Conservation (phyloP, 2,113 vertebrate genomes). For the Gallinago jamesoni region DNA sequence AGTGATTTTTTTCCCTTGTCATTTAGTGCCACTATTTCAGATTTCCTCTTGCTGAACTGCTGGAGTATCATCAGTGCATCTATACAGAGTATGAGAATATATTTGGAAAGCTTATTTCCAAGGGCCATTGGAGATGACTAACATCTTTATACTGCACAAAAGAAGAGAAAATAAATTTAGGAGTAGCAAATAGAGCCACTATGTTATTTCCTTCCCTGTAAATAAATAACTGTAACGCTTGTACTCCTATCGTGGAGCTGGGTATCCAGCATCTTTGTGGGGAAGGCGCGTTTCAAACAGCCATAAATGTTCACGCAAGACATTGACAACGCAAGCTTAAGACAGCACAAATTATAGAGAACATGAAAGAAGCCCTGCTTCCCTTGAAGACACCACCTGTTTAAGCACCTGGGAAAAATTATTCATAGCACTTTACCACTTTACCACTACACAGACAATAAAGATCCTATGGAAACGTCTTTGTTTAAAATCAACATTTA, state of each 20-base stretch:
- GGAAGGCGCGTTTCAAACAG: slow-evolving; percentile 38
- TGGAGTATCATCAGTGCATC: slow-evolving; percentile 67
- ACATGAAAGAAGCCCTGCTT: slow-evolving; percentile 53
- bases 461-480: slow-evolving; percentile 36
- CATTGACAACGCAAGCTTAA: slow-evolving; percentile 65
- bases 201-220: slow-evolving; percentile 68
- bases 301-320: slow-evolving; percentile 35
- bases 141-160: slow-evolving; percentile 70
- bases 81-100: slow-evolving; percentile 68
- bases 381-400: slow-evolving; percentile 54
- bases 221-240: slow-evolving; percentile 69
- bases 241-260: slow-evolving; percentile 3
- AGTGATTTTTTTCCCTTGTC: slow-evolving; percentile 58
- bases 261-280: slow-evolving; percentile 48
- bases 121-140: slow-evolving; percentile 73
- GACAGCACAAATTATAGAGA: slow-evolving; percentile 61
- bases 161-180: slow-evolving; percentile 71
- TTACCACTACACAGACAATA: slow-evolving; percentile 38
- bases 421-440: slow-evolving; percentile 48
- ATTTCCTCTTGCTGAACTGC: slow-evolving; percentile 63
- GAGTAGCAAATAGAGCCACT: slow-evolving; percentile 72
- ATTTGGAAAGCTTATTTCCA: slow-evolving; percentile 79
- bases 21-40: slow-evolving; percentile 66
- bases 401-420: slow-evolving; percentile 54
- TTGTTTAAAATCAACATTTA: slow-evolving; percentile 59